Conservation (phyloP, 2,797 vertebrate genomes). For the Pangasius djambal region DNA sequence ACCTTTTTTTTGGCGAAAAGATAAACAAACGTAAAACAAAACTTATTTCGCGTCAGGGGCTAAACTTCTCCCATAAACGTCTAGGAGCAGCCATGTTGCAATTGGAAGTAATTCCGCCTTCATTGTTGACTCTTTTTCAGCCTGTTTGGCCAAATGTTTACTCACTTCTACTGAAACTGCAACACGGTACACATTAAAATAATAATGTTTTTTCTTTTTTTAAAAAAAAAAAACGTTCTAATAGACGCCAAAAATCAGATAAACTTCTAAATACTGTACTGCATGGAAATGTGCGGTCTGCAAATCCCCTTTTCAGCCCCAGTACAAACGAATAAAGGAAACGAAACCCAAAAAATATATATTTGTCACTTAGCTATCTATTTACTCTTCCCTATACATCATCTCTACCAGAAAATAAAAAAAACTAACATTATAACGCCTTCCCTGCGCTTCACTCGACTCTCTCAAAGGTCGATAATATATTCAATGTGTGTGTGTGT, state of each 20-base stretch:
- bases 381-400: neutral
- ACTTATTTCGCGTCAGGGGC: slow-evolving; percentile 74
- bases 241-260: slow-evolving; percentile 23
- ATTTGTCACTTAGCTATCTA: neutral
- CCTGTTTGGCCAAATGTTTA: slow-evolving; percentile 35
- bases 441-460: neutral
- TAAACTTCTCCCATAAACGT: slow-evolving; percentile 77
- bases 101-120: slow-evolving; percentile 73
- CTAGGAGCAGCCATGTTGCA: slow-evolving; percentile 81
- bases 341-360: neutral
- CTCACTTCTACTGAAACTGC: slow-evolving; percentile 2
- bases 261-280: slow-evolving; percentile 62
- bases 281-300: slow-evolving; percentile 62
- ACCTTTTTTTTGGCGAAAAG: neutral
- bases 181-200: neutral
- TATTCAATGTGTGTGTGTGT: slow-evolving; percentile 43
- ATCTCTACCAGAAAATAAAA: neutral
- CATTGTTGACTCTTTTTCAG: slow-evolving; percentile 55
- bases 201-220: too few species aligned
- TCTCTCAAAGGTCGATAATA: slow-evolving; percentile 39
- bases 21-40: slow-evolving; percentile 42
- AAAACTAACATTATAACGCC: neutral
- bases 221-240: neutral
- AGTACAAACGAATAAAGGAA: slow-evolving; percentile 39
- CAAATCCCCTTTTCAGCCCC: slow-evolving; percentile 58